Conservation (phyloP, 2,888 invertebrate genomes). For the Lasioglossum vierecki region DNA sequence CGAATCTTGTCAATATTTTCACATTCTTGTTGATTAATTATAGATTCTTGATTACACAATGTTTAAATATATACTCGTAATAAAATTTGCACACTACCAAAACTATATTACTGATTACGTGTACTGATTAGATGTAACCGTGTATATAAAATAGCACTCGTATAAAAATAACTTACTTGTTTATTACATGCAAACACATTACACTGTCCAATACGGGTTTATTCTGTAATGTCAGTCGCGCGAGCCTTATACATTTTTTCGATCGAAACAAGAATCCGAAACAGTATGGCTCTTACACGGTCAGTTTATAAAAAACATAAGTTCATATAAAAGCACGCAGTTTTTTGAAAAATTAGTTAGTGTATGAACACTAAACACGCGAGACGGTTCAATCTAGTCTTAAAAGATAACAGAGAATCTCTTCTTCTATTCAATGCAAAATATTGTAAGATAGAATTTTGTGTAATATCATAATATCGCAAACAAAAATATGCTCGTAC, state of each 20-base stretch:
- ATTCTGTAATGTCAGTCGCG: neutral
- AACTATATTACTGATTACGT: neutral
- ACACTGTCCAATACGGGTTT: neutral
- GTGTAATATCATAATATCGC: neutral
- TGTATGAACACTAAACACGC: neutral
- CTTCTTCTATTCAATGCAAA: neutral
- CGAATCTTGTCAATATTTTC: slow-evolving; percentile 45
- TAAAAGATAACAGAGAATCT: neutral
- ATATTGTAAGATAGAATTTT: neutral
- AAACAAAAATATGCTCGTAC: neutral
- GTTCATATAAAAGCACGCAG: neutral
- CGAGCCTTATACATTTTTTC: neutral
- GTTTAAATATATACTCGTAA: neutral
- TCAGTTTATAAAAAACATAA: neutral
- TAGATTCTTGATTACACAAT: slow-evolving; percentile 26
- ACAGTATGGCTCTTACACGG: neutral
- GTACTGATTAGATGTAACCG: neutral
- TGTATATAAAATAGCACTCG: neutral
- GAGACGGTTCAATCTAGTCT: neutral
- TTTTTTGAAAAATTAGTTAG: neutral
- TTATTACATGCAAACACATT: neutral
- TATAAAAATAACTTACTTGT: neutral
- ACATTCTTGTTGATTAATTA: slow-evolving; percentile 3
- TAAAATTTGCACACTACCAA: neutral
- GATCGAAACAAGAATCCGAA: neutral